Conservation (phyloP, 2,113 vertebrate species). For the Heptranchias perlo region DNA sequence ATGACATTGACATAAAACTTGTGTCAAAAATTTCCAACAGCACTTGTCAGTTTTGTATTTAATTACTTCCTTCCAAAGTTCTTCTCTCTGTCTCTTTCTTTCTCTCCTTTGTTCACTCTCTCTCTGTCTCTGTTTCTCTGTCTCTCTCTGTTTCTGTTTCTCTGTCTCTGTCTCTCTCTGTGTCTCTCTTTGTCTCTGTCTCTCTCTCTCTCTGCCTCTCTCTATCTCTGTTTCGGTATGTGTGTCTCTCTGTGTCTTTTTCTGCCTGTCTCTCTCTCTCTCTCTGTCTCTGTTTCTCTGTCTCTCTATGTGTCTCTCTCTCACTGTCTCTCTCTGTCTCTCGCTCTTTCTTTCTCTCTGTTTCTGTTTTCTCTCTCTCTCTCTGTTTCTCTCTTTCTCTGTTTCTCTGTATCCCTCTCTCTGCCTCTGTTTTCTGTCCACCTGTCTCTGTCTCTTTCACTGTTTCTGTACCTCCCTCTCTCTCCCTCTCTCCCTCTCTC, state of each 20-base stretch:
- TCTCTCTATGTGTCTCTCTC: too few relatives aligned
- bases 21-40: conserved; percentile 5
- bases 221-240: background rate
- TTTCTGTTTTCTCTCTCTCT: background rate
- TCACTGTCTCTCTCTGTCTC: background rate
- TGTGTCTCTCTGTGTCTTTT: background rate
- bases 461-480: too few relatives aligned
- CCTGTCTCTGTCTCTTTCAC: background rate
- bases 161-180: background rate
- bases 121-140: background rate
- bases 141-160: background rate
- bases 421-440: too few relatives aligned
- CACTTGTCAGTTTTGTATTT: background rate
- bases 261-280: background rate
- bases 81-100: background rate
- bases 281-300: background rate
- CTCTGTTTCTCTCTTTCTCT: too few relatives aligned
- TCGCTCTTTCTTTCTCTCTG: background rate
- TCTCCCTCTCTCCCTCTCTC: background rate
- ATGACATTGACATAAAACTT: conserved; percentile 34
- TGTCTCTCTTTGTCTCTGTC: background rate
- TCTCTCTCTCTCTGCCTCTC: background rate
- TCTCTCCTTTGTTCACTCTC: background rate
- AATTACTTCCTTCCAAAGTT: conserved; percentile 6
- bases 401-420: too few relatives aligned